Evolutionary conservation across 2,797 vertebrate genomes (phyloP), one percentile per base, ranked within the genome.

Genomic region (Danio aesculapii): DNA sequence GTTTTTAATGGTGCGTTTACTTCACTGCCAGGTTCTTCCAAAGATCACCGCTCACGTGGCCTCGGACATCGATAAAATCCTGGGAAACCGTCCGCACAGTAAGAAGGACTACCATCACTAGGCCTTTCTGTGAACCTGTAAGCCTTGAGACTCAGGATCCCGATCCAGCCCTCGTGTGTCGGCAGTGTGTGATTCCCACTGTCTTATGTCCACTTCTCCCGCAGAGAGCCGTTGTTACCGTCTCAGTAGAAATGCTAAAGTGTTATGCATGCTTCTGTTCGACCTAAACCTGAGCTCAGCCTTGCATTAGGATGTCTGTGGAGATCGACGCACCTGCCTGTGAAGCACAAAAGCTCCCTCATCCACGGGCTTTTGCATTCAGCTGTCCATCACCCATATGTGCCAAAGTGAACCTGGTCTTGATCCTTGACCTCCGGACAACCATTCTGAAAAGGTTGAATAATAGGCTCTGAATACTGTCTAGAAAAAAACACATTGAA

Each of bases 51-150:
- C 93, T 75, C 89, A 91, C 58, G 91, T 95, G 74, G 93, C 92
- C 69, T 67, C 93, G 46, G 93, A 95, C 80, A 85, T 95, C 55
- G 94, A 95, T 87, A 92, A 94, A 83, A 84, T 94, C 86, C 86
- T 95, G 47, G 93, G 92, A 66, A 95, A 95, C 81, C 92, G 88
- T 76, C 94, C 94, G 75, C 93, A 94, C 87, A 94, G 86, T 89
- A 95, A 94, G 92, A 94, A 79, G 86, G 94, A 95, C 87, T 92
- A 89, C 83, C 93, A 94, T 68, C 91, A 94, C 87, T 94, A 81
- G 83, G 62, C 43, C 62, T 75, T 70, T 69, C 67, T 73, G 72
- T 71, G 71, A 75, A 76, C 30, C 67, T 39, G 30, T 71, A 19
- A 72, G 53, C 46, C 69, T 68, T 75, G 63, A 71, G 80, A 74